phyloP scores from a whole-genome alignment of 1,140 invertebrate species.

The Drosophila miranda region DNA sequence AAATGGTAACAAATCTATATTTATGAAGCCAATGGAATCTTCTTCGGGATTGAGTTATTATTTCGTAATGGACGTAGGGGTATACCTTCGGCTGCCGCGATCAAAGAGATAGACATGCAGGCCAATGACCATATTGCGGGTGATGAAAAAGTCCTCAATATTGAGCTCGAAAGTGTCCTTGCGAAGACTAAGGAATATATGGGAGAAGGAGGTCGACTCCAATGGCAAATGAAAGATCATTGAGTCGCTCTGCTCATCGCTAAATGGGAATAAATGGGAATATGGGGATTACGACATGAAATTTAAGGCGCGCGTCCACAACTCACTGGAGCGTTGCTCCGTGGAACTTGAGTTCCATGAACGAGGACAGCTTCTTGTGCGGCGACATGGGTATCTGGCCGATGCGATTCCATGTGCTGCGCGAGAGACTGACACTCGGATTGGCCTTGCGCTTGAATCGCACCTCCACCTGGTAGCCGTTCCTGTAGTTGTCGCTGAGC shows the following conservation, averaged over 20 bases:
- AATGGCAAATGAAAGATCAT: constrained; percentile 46
- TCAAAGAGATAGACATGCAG: too few species aligned
- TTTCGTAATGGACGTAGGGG: too few species aligned
- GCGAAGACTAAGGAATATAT: constrained; percentile 47
- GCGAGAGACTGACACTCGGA: constrained; percentile 38
- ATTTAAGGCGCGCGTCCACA: not conserved
- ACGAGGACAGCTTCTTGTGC: constrained; percentile 48
- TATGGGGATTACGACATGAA: not conserved
- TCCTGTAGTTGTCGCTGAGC: constrained; percentile 82
- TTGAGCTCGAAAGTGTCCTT: constrained; percentile 63
- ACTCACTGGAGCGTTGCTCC: constrained; percentile 46
- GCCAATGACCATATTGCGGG: constrained; percentile 39
- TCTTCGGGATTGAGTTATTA: too few species aligned
- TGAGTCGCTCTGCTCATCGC: constrained; percentile 12
- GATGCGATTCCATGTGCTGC: constrained; percentile 60
- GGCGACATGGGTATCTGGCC: constrained; percentile 63
- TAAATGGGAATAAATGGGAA: constrained; percentile 5
- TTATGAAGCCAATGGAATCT: too few species aligned
- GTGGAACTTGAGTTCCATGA: constrained; percentile 59
- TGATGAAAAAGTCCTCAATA: constrained; percentile 62
- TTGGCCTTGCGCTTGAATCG: constrained; percentile 61
- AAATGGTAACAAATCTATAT: too few species aligned
- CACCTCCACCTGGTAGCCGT: constrained; percentile 77
- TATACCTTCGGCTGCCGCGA: too few species aligned
- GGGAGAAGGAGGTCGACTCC: constrained; percentile 34